These are phyloP conservation scores for Chironomus tepperi DNA, from an alignment of 1,140 invertebrate species.

Conservation along the genomic window DNA sequence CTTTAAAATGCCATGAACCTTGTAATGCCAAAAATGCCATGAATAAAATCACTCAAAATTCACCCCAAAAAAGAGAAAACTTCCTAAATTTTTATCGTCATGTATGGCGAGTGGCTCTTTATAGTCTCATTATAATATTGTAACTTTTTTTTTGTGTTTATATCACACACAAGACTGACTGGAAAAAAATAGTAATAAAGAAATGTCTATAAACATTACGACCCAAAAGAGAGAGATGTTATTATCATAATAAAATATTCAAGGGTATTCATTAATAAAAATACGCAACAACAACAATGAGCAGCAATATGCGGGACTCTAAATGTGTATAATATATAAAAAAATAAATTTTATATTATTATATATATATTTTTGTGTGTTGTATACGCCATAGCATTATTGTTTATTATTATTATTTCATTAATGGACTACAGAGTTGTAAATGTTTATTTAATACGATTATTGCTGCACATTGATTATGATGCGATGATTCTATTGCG, in stretches of 20 bases:
- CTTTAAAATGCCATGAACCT: no score
- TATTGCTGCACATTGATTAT: slow-evolving; percentile 21
- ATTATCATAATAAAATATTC: slow-evolving; percentile 23
- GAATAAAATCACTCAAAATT: no score
- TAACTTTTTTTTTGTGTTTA: no score
- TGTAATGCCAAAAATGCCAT: no score
- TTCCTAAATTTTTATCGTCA: no score
- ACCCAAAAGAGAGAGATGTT: slow-evolving; percentile 21
- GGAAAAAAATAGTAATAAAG: slow-evolving; percentile 16
- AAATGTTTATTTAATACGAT: slow-evolving; percentile 24
- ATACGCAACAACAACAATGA: neutral
- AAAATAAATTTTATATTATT: neutral
- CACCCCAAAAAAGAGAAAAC: no score
- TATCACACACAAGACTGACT: neutral
- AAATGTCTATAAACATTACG: slow-evolving; percentile 17
- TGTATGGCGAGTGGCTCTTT: no score
- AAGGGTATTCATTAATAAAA: slow-evolving; percentile 17
- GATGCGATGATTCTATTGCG: neutral
- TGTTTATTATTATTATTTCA: slow-evolving; percentile 19
- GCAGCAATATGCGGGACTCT: no score
- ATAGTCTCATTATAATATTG: no score
- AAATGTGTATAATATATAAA: neutral
- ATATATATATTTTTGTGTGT: neutral
- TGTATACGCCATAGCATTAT: neutral
- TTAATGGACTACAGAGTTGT: slow-evolving; percentile 19